Conservation (phyloP, 1,140 invertebrate genomes). For the Anoplophora glabripennis region DNA sequence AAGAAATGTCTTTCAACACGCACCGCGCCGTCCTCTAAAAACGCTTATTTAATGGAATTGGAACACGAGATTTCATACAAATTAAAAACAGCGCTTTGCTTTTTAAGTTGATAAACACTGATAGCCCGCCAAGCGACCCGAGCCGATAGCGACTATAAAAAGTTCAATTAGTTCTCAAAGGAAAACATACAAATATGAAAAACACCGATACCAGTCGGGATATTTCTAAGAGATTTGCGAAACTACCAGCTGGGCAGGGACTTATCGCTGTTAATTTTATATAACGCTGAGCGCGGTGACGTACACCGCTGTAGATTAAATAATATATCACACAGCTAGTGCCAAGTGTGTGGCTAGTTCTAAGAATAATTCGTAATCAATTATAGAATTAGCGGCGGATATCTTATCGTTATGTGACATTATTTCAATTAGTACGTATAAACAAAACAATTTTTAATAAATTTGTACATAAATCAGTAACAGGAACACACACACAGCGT, state of each 20-base stretch:
- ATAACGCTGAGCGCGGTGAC: conserved; percentile 1
- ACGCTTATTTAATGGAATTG: conserved; percentile 7
- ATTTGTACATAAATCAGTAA: too few species aligned
- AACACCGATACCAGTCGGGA: neutral
- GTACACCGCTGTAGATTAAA: neutral
- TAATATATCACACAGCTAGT: conserved; percentile 3
- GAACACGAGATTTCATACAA: conserved; percentile 18
- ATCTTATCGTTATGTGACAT: conserved; percentile 9
- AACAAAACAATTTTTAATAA: too few species aligned
- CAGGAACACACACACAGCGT: too few species aligned
- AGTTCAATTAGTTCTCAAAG: conserved; percentile 21
- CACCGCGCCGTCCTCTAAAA: conserved; percentile 14
- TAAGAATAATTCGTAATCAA: conserved; percentile 14
- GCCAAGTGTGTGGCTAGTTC: conserved; percentile 17
- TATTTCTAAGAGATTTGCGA: too few species aligned
- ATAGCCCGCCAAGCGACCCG: conserved; percentile 15
- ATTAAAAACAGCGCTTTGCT: conserved; percentile 16
- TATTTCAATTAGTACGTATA: too few species aligned
- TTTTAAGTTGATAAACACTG: conserved; percentile 9
- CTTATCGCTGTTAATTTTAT: too few species aligned
- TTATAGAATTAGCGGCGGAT: conserved; percentile 15
- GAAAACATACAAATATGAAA: neutral
- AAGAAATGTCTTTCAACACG: conserved; percentile 27
- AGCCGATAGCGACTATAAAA: conserved; percentile 16
- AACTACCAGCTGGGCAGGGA: too few species aligned